phyloP scores from a whole-genome alignment of 2,888 invertebrate species.

The Cosmia trapezina region DNA sequence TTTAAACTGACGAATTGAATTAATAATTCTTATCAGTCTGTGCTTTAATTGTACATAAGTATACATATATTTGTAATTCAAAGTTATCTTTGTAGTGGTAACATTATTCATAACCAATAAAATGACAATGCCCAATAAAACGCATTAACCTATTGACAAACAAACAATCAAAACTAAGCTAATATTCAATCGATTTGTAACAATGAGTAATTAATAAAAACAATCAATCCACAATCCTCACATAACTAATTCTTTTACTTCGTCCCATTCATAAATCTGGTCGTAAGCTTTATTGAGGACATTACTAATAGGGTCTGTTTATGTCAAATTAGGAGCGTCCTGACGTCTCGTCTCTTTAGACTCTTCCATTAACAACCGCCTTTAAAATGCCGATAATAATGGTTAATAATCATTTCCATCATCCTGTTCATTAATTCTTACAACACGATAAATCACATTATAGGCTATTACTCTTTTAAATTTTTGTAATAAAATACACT shows the following conservation, averaged over 20 bases:
- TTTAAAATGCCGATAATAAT: neutral
- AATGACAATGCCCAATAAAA: constrained; percentile 44
- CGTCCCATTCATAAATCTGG: neutral
- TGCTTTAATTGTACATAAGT: constrained; percentile 35
- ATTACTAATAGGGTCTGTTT: no score
- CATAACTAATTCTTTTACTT: neutral
- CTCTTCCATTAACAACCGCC: neutral
- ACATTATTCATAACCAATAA: constrained; percentile 25
- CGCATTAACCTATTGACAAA: constrained; percentile 27
- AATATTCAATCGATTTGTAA: constrained; percentile 11
- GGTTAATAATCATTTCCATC: neutral
- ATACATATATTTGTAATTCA: constrained; percentile 23
- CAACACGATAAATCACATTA: neutral
- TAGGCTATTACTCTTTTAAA: neutral
- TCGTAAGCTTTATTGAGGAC: no score
- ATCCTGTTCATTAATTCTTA: neutral
- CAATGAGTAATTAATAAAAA: constrained; percentile 27
- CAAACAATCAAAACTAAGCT: constrained; percentile 30
- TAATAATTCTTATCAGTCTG: constrained; percentile 55
- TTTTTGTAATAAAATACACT: neutral
- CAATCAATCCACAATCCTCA: neutral
- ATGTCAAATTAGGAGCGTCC: neutral
- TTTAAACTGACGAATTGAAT: constrained; percentile 53
- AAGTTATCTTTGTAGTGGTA: constrained; percentile 23
- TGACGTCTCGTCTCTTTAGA: no score